Conservation (phyloP, 2,797 vertebrate genomes). For the Danio tinwini region DNA sequence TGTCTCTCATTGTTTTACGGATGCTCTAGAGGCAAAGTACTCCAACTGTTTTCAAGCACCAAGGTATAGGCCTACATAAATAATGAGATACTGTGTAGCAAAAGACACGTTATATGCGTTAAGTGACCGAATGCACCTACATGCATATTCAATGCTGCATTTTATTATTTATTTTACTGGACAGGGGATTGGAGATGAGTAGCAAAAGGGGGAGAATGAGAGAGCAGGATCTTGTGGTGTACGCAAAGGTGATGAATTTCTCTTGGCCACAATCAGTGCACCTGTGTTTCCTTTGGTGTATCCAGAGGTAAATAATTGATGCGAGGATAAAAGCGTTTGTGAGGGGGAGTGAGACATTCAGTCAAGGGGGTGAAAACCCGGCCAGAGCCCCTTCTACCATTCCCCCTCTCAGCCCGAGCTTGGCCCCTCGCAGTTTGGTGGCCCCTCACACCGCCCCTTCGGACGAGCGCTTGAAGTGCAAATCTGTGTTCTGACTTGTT, state of each 20-base stretch:
- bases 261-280: conserved; percentile 81
- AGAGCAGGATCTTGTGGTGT: conserved; percentile 50
- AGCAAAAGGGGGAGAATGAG: conserved; percentile 33
- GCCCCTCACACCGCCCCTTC: conserved; percentile 78
- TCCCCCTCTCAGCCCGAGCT: conserved; percentile 65
- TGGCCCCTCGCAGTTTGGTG: conserved; percentile 77
- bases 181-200: conserved; percentile 23
- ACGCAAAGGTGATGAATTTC: conserved; percentile 73
- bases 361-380: conserved; percentile 52
- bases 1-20: background rate
- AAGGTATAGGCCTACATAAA: background rate
- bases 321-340: conserved; percentile 78
- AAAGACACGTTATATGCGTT: background rate
- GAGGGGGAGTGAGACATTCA: conserved; percentile 70
- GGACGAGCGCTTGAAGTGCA: conserved; percentile 86
- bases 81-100: background rate
- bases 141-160: conserved; percentile 33
- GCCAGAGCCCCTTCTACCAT: conserved; percentile 50
- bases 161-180: conserved; percentile 33
- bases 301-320: conserved; percentile 85
- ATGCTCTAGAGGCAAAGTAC: background rate
- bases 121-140: background rate
- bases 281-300: conserved; percentile 80
- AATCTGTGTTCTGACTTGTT: conserved; percentile 96
- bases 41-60: background rate